Evolutionary conservation across 2,113 vertebrate species (phyloP).

Genomic region (Narcine bancroftii): DNA sequence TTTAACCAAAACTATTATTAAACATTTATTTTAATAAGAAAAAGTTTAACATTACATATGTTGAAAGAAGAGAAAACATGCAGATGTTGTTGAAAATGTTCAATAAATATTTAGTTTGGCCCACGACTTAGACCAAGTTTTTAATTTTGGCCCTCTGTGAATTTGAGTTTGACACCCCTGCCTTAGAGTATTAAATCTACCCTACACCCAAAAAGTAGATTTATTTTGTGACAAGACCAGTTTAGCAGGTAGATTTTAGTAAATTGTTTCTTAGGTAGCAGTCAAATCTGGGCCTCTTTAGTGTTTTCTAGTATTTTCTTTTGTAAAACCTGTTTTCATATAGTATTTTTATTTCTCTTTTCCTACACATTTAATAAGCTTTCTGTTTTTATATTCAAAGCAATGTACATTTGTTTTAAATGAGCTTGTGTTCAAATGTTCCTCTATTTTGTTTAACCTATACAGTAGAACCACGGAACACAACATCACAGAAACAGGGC

Average conservation of each 20-base stretch:
- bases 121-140: no score
- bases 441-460: neutral
- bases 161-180: no score
- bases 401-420: neutral
- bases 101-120: no score
- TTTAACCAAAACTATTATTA: no score
- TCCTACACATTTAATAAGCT: neutral
- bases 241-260: neutral
- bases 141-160: no score
- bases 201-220: neutral
- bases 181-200: neutral
- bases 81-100: no score
- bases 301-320: neutral
- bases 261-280: neutral
- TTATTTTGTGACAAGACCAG: neutral
- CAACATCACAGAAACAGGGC: no score
- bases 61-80: no score
- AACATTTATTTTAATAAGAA: no score
- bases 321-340: neutral
- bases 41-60: no score
- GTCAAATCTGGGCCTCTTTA: neutral
- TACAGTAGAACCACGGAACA: no score
- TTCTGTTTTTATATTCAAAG: neutral
- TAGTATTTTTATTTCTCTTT: neutral
- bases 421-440: neutral